Evolutionary conservation across 2,888 invertebrate genomes (phyloP), one percentile per base, ranked within the genome.

Genomic region (Peribatodes rhomboidaria): DNA sequence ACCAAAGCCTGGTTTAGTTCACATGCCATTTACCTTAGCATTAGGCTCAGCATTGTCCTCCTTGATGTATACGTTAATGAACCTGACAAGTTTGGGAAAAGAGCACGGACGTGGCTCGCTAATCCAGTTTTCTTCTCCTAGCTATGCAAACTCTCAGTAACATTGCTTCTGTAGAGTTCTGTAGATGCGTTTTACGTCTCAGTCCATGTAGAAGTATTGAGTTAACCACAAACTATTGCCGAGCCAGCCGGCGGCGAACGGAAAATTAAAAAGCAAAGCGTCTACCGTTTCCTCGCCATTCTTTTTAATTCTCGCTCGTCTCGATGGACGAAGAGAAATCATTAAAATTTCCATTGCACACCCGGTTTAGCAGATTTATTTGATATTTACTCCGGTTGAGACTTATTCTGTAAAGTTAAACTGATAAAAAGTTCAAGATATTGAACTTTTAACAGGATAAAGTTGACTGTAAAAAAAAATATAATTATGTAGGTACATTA

Each of bases 211-310:
- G 71, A 68, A 64, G 81, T 76, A 85, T 83, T 82, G 79, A 84
- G 86, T 84, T 82, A 76, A 77, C 83, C 82, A 74, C 84, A 82
- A 86, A 85, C 83, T 85, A 83, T 75, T 80, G 82, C 81, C 77
- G 77, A 78, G 77, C 70, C 80, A 79, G 78, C 81, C 83, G 79
- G 74, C 81, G 86, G 88, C 84, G 82, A 85, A 84, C 90, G 92
- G 90, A 92, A 92, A 92, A 92, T 92, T 92, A 92, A 92, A 92
- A 88, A 89, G 87, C 86, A 86, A 86, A 88, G 82, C 84, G 82
- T 80, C 75, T 74, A 82, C 80, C 83, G 81, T 79, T 88, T 87
- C 85, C 88, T 82, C 71, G 81, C 86, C 82, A 88, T 91, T 91
- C 88, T 92, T 92, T 92, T 91, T 89, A 87, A 89, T 89, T 88